A percentile compares a stretch with the other conserved stretches of the same genome.
Conservation (phyloP, 2,797 vertebrate genomes). For the Tachyglossus aculeatus region DNA sequence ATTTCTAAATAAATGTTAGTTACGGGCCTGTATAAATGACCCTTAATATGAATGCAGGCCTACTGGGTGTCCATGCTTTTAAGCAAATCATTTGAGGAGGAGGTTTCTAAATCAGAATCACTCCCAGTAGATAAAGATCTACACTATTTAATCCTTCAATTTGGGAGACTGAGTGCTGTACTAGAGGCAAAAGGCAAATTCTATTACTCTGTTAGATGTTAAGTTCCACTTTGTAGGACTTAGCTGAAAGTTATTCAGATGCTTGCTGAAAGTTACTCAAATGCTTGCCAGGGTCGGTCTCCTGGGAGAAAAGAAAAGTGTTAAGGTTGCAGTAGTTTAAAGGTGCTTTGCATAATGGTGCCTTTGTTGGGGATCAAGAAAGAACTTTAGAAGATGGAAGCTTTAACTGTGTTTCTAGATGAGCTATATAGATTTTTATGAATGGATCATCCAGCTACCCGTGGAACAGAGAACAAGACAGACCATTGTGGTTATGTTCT, state of each 20-base stretch:
- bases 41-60: neutral
- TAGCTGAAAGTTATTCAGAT: neutral
- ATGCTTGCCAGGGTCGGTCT: neutral
- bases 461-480: neutral
- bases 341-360: neutral
- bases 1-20: conserved; percentile 7
- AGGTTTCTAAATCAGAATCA: neutral
- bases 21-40: neutral
- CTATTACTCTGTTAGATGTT: neutral
- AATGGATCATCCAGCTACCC: neutral
- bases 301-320: neutral
- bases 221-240: neutral
- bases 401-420: neutral
- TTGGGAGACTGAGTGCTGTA: neutral
- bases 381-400: neutral
- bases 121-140: neutral
- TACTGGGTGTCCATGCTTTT: neutral
- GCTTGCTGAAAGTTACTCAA: too few relatives aligned
- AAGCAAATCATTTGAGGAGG: neutral
- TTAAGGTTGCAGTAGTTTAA: neutral
- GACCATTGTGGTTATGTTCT: neutral
- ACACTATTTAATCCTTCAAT: neutral
- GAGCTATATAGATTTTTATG: neutral
- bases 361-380: neutral
- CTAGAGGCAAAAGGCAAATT: neutral